Conservation (phyloP, 2,113 vertebrate species). For the Thunnus maccoyii region DNA sequence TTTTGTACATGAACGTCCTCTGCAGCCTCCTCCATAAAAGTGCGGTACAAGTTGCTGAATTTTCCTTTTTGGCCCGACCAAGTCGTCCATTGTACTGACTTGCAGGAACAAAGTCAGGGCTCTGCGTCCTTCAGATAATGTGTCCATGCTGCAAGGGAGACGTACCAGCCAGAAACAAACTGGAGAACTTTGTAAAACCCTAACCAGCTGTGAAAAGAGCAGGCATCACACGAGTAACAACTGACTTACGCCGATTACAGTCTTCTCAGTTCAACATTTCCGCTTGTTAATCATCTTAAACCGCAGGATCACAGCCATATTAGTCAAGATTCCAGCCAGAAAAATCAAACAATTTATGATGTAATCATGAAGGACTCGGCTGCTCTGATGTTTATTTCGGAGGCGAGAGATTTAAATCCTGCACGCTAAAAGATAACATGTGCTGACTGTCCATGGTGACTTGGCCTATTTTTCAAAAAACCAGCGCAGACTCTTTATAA, state of each 20-base stretch:
- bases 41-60: slow-evolving; percentile 15
- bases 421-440: not conserved
- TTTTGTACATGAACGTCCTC: slow-evolving; percentile 42
- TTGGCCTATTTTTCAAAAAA: slow-evolving; percentile 33
- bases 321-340: not conserved
- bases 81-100: not conserved
- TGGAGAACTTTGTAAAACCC: not conserved
- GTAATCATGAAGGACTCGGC: slow-evolving; percentile 1
- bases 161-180: slow-evolving; percentile 1
- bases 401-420: slow-evolving; percentile 23
- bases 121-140: slow-evolving; percentile 6
- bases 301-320: slow-evolving; percentile 5
- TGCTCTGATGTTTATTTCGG: slow-evolving; percentile 8
- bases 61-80: slow-evolving; percentile 16
- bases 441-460: slow-evolving; percentile 4
- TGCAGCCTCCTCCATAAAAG: slow-evolving; percentile 31
- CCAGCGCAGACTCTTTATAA: not conserved
- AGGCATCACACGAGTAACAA: not conserved
- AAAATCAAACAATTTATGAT: slow-evolving; percentile 7
- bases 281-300: slow-evolving; percentile 6
- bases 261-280: not conserved
- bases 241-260: not conserved
- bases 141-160: not conserved
- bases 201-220: not conserved
- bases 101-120: not conserved